Percentiles rank a stretch among this genome's conserved stretches.
phyloP scores from a whole-genome alignment of 1,140 invertebrate genomes.

The Ooceraea biroi region DNA sequence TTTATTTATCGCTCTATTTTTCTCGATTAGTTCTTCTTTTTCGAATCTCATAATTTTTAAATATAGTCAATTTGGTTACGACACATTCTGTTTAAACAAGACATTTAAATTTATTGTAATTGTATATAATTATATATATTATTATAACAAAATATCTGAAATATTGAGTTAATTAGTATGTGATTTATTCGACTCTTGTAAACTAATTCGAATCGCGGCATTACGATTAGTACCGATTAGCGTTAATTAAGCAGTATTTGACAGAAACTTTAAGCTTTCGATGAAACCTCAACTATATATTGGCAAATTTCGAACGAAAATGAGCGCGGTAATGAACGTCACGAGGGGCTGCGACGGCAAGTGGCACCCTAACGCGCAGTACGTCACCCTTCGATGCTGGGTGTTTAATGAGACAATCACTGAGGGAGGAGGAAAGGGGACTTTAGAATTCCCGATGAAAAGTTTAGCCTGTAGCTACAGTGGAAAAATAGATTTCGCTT shows the following conservation, averaged over 20 bases:
- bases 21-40: not conserved
- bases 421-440: slow-evolving; percentile 28
- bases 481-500: slow-evolving; percentile 44
- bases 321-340: slow-evolving; percentile 47
- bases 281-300: not conserved
- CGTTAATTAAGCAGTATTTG: not conserved
- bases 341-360: slow-evolving; percentile 55
- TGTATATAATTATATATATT: no score
- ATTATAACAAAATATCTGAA: no score
- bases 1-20: not conserved
- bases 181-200: not conserved
- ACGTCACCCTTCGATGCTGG: slow-evolving; percentile 66
- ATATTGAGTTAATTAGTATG: no score
- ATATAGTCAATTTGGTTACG: not conserved
- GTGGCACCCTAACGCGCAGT: slow-evolving; percentile 36
- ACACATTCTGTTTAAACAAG: not conserved
- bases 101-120: not conserved
- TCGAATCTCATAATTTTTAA: not conserved
- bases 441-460: slow-evolving; percentile 36
- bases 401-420: slow-evolving; percentile 71
- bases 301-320: slow-evolving; percentile 61
- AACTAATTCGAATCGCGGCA: slow-evolving; percentile 15
- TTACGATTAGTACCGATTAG: not conserved
- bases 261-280: slow-evolving; percentile 5
- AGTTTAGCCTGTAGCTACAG: slow-evolving; percentile 42